These are phyloP conservation scores for Aphidoletes aphidimyza DNA, from an alignment of 2,888 invertebrate genomes.

Conservation along the genomic window DNA sequence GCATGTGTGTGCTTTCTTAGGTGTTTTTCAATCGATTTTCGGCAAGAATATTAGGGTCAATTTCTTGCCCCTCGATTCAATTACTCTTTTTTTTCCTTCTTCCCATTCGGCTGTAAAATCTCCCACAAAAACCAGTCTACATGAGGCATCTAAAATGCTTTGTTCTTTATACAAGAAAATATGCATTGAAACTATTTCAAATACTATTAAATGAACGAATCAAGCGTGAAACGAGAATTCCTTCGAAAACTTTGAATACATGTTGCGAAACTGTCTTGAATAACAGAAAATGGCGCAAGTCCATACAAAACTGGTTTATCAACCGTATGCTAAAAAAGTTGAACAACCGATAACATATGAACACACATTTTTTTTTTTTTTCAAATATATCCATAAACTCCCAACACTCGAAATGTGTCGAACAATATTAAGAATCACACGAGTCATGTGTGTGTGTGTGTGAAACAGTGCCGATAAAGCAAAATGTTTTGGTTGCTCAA, in stretches of 20 bases:
- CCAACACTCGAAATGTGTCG: background rate
- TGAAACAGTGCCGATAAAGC: background rate
- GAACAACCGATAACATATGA: no score
- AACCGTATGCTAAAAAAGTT: background rate
- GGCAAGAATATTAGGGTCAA: background rate
- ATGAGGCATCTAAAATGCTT: no score
- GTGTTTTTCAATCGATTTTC: background rate
- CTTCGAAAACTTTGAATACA: background rate
- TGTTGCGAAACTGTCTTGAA: background rate
- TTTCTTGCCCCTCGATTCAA: no score
- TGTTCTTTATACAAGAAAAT: no score
- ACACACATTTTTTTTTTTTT: no score
- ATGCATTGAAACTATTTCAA: conserved; percentile 27
- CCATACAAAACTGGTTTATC: background rate
- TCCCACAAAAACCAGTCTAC: no score
- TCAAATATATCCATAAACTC: no score
- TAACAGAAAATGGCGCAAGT: no score
- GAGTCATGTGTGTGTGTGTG: background rate
- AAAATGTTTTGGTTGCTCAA: background rate
- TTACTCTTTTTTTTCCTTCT: no score
- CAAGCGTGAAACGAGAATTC: conserved; percentile 50
- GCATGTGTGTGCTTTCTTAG: background rate
- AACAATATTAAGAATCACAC: background rate
- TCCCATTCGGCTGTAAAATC: no score
- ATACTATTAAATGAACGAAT: conserved; percentile 28